Evolutionary conservation across 2,113 vertebrate species (phyloP), one percentile per base, ranked within the genome.

Genomic region (Hiodon alosoides): DNA sequence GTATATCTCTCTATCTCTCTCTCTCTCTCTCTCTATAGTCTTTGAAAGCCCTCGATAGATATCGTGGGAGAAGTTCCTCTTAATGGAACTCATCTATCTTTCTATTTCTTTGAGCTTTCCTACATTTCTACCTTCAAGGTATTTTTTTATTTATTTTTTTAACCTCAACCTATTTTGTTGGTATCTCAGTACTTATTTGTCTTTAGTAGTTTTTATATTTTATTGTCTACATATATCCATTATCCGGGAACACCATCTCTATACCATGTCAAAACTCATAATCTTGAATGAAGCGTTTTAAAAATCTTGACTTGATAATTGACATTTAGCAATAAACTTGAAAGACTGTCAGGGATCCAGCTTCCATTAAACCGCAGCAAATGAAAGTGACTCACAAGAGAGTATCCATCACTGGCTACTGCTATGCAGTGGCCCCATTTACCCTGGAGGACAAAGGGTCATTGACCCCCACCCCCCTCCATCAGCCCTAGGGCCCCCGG

Each of bases 11-110:
- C 62, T 46, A n/a, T 46, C n/a, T 31, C 53, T 16, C 13, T 0
- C 17, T 10, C 17, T 50, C 67, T 50, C 68, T 13, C 57, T 11
- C 67, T 46, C 11, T 14, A 55, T 3, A 6, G 7, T 4, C n/a
- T 75, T 65, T 60, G 65, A 8, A 51, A 4, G 67, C 14, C 9
- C 9, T 59, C 58, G 13, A 62, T 74, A 55, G 31, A 31, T 9
- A 11, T 67, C 7, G 67, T 58, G 4, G 17, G 57, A 61, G 67
- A 76, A 58, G 57, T 67, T 76, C 57, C 16, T 3, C 9, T n/a
- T 76, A 70, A 76, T 76, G 50, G 74, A 55, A 60, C 57, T 51
- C 74, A 76, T 76, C 55, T 59, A 70, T 76, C 74, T 76, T 17
- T 46, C 67, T 64, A 50, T 52, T 16, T 65, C 62, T 74, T 51